phyloP scores from a whole-genome alignment of 2,113 vertebrate genomes.

The Orientallactaga bullata region DNA sequence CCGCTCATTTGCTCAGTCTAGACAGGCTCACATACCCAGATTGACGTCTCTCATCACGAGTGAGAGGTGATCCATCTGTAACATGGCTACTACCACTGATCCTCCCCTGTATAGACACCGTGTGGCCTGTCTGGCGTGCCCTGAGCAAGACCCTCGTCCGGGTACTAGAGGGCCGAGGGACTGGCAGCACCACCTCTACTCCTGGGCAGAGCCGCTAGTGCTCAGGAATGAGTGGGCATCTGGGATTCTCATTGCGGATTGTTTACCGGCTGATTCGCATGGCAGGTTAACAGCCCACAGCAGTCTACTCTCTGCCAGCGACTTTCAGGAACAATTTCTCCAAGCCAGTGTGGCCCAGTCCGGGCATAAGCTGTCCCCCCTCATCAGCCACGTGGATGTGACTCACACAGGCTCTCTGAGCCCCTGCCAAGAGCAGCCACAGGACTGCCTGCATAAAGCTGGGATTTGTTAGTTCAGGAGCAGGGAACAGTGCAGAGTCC shows the following conservation, averaged over 20 bases:
- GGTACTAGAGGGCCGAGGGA: neutral
- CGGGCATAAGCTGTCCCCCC: neutral
- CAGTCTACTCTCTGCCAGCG: conserved; percentile 76
- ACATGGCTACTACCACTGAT: neutral
- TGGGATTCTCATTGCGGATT: conserved; percentile 76
- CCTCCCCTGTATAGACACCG: neutral
- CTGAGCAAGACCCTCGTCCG: neutral
- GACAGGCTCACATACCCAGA: neutral
- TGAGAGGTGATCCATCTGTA: neutral
- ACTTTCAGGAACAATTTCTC: conserved; percentile 80
- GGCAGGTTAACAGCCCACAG: conserved; percentile 59
- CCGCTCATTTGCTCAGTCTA: neutral
- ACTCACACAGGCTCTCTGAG: conserved; percentile 54
- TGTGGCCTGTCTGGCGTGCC: neutral
- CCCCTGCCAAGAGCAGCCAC: conserved; percentile 31
- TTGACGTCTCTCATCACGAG: neutral
- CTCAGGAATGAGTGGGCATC: conserved; percentile 57
- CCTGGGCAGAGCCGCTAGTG: neutral
- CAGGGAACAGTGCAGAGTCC: neutral
- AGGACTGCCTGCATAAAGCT: neutral
- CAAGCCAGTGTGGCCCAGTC: conserved; percentile 70
- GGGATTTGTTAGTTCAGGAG: neutral
- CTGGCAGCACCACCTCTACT: neutral
- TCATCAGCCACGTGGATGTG: conserved; percentile 76
- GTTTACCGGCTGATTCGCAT: conserved; percentile 70